phyloP scores from a whole-genome alignment of 1,140 invertebrate genomes.

The Diorhabda carinulata region DNA sequence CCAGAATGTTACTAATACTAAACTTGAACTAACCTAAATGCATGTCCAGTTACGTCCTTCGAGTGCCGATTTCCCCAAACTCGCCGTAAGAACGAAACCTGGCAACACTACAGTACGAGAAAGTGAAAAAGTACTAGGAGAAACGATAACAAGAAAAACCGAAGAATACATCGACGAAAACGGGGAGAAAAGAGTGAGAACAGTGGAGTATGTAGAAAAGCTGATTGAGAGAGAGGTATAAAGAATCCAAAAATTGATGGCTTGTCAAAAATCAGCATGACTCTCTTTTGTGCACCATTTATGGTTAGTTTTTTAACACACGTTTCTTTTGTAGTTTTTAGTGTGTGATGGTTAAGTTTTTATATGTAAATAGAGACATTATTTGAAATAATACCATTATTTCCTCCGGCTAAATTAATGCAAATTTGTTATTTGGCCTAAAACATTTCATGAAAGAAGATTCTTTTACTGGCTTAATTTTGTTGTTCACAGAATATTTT shows the following conservation, averaged over 20 bases:
- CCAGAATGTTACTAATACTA: conserved; percentile 31
- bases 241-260: conserved; percentile 16
- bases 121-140: conserved; percentile 82
- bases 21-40: conserved; percentile 26
- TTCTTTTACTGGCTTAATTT: too few relatives aligned
- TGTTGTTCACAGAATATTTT: too few relatives aligned
- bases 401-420: too few relatives aligned
- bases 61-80: conserved; percentile 70
- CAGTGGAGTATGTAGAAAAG: conserved; percentile 90
- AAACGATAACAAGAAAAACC: conserved; percentile 79
- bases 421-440: too few relatives aligned
- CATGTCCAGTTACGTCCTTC: conserved; percentile 54
- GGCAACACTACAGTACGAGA: conserved; percentile 77
- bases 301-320: conserved; percentile 16
- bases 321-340: conserved; percentile 13
- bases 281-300: conserved; percentile 14
- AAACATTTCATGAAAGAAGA: too few relatives aligned
- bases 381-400: too few relatives aligned
- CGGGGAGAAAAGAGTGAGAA: conserved; percentile 79
- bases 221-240: conserved; percentile 91
- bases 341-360: conserved; percentile 8
- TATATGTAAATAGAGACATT: background rate
- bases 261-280: conserved; percentile 36
- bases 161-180: conserved; percentile 86
- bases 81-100: conserved; percentile 76